These are phyloP conservation scores for Thryonomys swinderianus DNA, from an alignment of 2,113 vertebrate genomes.

Conservation along the genomic window DNA sequence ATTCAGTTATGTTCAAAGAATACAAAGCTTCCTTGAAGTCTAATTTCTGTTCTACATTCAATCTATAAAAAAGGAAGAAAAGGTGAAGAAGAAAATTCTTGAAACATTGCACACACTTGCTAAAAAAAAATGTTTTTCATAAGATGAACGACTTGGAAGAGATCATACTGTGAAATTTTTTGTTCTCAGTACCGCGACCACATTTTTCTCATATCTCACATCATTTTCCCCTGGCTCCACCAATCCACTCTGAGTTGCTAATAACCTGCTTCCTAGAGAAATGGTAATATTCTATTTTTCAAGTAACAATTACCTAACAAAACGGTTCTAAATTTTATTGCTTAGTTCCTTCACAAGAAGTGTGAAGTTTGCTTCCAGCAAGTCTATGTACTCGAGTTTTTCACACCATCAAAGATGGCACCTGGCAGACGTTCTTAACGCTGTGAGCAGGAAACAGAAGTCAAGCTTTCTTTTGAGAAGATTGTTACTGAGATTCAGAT, in stretches of 20 bases:
- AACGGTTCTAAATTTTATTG: not conserved
- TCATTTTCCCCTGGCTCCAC: not conserved
- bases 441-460: not conserved
- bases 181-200: constrained; percentile 22
- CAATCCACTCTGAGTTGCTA: not conserved
- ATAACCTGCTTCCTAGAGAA: constrained; percentile 20
- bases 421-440: not conserved
- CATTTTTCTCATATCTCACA: constrained; percentile 24
- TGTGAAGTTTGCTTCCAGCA: not conserved
- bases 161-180: constrained; percentile 17
- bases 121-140: not conserved
- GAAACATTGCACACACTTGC: not conserved
- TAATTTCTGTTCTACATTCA: constrained; percentile 83
- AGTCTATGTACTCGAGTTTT: not conserved
- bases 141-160: not conserved
- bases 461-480: not conserved
- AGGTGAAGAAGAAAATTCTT: not conserved
- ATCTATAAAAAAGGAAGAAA: constrained; percentile 66
- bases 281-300: not conserved
- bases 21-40: constrained; percentile 82
- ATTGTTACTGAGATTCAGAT: not conserved
- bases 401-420: not conserved
- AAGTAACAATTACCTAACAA: constrained; percentile 20
- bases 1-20: constrained; percentile 83
- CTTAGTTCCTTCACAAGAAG: constrained; percentile 10